Evolutionary conservation across 2,113 vertebrate species (phyloP).

Genomic region (Corythornis madagascariensis): DNA sequence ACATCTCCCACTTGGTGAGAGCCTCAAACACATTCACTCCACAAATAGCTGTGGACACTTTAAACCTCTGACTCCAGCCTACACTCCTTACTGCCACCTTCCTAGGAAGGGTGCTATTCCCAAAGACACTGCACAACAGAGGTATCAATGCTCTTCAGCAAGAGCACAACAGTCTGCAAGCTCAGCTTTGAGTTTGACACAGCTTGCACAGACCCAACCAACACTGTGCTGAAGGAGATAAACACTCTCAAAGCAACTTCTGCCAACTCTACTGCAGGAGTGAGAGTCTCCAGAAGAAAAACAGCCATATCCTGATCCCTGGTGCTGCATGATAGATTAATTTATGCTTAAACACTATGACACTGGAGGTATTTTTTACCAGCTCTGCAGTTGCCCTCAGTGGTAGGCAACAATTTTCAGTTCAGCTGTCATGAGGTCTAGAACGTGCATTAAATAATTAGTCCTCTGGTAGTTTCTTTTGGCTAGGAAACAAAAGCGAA

Average conservation of each 20-base stretch:
- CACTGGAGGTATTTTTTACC: conserved; percentile 31
- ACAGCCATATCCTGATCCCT: background rate
- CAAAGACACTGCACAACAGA: background rate
- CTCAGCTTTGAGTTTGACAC: background rate
- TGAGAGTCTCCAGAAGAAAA: conserved; percentile 6
- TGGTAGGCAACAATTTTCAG: conserved; percentile 49
- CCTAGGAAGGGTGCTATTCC: background rate
- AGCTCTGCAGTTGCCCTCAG: conserved; percentile 46
- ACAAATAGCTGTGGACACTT: background rate
- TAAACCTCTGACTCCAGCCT: background rate
- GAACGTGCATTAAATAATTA: conserved; percentile 43
- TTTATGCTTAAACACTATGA: conserved; percentile 5
- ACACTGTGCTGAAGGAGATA: background rate
- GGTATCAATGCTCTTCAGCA: background rate
- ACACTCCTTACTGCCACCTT: background rate
- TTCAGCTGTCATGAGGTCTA: conserved; percentile 42
- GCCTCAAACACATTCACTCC: background rate
- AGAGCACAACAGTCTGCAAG: background rate
- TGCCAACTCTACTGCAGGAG: background rate
- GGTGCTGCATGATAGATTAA: conserved; percentile 14
- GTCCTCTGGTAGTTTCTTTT: conserved; percentile 45
- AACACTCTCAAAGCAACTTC: background rate
- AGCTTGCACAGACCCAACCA: background rate
- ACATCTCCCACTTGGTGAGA: background rate
- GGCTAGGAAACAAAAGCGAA: conserved; percentile 5